These are phyloP conservation scores for Drosophila dunni DNA, from an alignment of 1,140 invertebrate species.

Conservation along the genomic window DNA sequence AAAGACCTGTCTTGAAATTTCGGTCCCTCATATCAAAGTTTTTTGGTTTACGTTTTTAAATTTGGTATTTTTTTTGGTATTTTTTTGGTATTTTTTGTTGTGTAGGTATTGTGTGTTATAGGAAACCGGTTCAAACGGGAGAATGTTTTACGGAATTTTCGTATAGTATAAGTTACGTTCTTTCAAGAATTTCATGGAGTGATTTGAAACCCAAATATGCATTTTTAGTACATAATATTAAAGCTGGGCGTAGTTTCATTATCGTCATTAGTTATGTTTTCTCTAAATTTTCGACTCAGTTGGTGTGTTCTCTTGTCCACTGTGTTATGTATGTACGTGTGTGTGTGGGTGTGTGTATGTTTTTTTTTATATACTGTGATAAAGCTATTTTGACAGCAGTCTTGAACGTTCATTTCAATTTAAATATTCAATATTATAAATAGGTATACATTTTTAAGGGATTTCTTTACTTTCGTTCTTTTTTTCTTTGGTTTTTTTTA, in stretches of 20 bases:
- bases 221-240: constrained; percentile 66
- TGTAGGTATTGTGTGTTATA: constrained; percentile 37
- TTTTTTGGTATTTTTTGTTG: not conserved
- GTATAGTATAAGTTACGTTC: constrained; percentile 27
- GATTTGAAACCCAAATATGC: constrained; percentile 77
- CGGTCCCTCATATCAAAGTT: constrained; percentile 80
- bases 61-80: constrained; percentile 13
- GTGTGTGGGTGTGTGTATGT: constrained; percentile 38
- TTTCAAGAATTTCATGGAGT: constrained; percentile 48
- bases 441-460: constrained; percentile 78
- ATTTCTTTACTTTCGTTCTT: constrained; percentile 27
- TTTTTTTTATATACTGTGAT: constrained; percentile 64
- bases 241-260: constrained; percentile 66
- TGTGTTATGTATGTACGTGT: constrained; percentile 27
- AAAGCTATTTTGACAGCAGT: constrained; percentile 83
- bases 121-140: constrained; percentile 78
- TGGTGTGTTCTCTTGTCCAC: constrained; percentile 27
- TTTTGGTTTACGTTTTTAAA: constrained; percentile 29
- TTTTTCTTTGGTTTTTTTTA: constrained; percentile 2
- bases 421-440: constrained; percentile 82
- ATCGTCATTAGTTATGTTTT: not conserved
- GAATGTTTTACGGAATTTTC: constrained; percentile 50
- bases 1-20: constrained; percentile 78
- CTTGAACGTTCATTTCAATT: constrained; percentile 83
- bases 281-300: constrained; percentile 1